Evolutionary conservation across 2,113 vertebrate species (phyloP).

Genomic region (Anseranas semipalmata): DNA sequence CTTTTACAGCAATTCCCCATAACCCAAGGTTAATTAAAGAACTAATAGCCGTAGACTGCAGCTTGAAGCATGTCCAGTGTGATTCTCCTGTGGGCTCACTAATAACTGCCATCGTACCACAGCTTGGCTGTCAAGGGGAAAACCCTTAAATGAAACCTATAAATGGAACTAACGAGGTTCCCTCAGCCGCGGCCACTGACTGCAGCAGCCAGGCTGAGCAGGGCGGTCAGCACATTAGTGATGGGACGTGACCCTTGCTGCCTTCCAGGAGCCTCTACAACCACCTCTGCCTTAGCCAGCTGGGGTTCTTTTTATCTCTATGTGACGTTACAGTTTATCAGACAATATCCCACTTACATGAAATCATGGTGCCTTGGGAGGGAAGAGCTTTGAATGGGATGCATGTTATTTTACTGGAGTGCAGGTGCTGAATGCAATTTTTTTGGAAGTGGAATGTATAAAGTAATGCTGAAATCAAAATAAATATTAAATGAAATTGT

Average conservation of each 20-base stretch:
- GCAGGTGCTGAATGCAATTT: not conserved
- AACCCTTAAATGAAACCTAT: slow-evolving; percentile 15
- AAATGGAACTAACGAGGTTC: slow-evolving; percentile 8
- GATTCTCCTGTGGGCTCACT: not conserved
- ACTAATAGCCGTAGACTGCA: not conserved
- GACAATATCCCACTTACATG: not conserved
- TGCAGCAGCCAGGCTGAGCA: not conserved
- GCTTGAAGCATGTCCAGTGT: not conserved
- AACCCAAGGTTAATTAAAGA: slow-evolving; percentile 41
- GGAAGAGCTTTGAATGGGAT: not conserved
- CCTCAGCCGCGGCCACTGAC: not conserved
- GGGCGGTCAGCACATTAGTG: not conserved
- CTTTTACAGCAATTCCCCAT: not conserved
- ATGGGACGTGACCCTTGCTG: not conserved
- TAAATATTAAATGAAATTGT: not conserved
- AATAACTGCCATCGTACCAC: not conserved
- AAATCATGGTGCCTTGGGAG: not conserved
- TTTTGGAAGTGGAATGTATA: not conserved
- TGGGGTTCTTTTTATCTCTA: not conserved
- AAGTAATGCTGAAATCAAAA: not conserved
- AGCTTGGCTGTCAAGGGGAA: not conserved
- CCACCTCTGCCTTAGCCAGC: not conserved
- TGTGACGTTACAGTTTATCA: not conserved
- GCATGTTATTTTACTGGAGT: not conserved
- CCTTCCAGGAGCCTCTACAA: not conserved